Evolutionary conservation across 35 echinoderm and acorn worm species (phyloP), one percentile per base, ranked within the genome.

Genomic region (Diadema setosum): DNA sequence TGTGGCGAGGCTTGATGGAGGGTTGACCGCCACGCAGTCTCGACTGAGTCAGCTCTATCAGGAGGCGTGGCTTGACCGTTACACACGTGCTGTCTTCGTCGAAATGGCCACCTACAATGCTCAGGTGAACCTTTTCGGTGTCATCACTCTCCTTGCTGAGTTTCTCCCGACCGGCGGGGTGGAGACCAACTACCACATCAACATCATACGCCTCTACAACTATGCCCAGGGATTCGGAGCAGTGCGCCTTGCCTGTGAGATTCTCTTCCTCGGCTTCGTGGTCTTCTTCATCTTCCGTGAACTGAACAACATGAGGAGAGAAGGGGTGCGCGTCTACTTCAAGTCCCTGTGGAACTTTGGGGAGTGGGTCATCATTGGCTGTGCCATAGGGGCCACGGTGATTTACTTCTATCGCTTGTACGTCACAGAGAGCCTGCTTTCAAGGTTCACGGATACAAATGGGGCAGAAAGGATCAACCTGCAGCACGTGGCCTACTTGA

Each of bases 401-500:
- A 43, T 95, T 5, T 99, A 94, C 37, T 99, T 99, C 82, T 95
- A 92, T 74, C 96, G 96, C 6, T 36, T 90, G 45, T 86, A 35
- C 30, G 90, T 92, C 45, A 92, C 84, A 31, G 88, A 92, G 36
- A 37, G 76, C 14, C 45, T 99, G 5, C 31, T 91, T 4, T 52
- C 25, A 3, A 40, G 34, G 18, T 89, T 99, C 23, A 94, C 87
- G 48, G 82, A 86, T 20, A 74, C 59, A 1, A 64, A 81, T 16
- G 93, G 92, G 17, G 29, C 64, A 25, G 82, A 45, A 12, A 91
- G 94, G 67, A 89, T 99, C 30, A 99, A 99, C 61, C 87, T 99
- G 15, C 96, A 99, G 92, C 95, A 99, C 40, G 89, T 99, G 6
- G 96, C 96, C 16, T 92, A 95, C 86, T 99, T 89, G 96, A 99